Conservation (phyloP, 2,113 vertebrate species). For the Peromyscus polionotus region DNA sequence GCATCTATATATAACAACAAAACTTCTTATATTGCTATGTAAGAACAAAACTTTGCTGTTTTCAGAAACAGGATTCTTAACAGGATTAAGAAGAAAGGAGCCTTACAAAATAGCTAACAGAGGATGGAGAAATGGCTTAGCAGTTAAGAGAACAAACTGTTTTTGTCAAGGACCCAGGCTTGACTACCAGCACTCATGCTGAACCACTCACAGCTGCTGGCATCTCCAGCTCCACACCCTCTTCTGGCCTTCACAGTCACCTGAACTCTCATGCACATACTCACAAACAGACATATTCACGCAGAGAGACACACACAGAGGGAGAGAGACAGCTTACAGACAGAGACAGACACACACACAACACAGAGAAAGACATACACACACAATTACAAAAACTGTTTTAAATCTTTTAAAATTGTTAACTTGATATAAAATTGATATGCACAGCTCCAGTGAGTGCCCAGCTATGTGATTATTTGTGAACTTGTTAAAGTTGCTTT, state of each 20-base stretch:
- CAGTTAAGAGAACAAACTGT: background rate
- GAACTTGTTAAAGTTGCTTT: constrained; percentile 36
- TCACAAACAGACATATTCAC: background rate
- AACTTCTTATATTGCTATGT: background rate
- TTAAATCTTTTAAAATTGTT: constrained; percentile 59
- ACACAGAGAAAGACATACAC: background rate
- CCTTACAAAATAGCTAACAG: background rate
- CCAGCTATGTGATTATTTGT: background rate
- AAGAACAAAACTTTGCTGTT: background rate
- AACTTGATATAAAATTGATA: constrained; percentile 59
- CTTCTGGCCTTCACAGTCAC: background rate
- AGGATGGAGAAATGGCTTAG: background rate
- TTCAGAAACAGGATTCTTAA: constrained; percentile 58
- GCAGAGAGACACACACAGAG: background rate
- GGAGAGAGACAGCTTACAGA: background rate
- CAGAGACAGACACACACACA: background rate
- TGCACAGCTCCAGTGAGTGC: constrained; percentile 30
- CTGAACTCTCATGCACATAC: background rate
- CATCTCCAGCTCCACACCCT: background rate
- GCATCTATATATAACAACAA: constrained; percentile 60
- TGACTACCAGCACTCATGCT: background rate
- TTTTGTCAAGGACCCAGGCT: background rate
- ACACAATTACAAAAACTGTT: no score
- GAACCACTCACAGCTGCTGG: background rate
- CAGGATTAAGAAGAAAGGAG: constrained; percentile 62